Percentiles rank a stretch among this genome's conserved stretches.
These are phyloP conservation scores for Xestia ashworthii DNA, from an alignment of 2,888 invertebrate species.

Conservation along the genomic window DNA sequence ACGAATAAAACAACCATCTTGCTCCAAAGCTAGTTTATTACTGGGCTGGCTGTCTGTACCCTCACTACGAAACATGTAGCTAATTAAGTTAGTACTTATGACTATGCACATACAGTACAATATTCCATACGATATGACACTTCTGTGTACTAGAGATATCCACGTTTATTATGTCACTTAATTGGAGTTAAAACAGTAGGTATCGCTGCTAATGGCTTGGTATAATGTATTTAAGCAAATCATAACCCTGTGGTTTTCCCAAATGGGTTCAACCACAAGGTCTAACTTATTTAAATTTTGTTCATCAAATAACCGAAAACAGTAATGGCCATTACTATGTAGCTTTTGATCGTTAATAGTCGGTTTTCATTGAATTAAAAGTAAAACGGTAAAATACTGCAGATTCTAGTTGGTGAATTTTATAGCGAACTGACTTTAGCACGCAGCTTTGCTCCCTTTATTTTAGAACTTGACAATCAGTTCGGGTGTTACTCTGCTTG, in stretches of 20 bases:
- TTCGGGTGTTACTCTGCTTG: too few relatives aligned
- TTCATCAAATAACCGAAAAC: slow-evolving; percentile 15
- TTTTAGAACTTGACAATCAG: too few relatives aligned
- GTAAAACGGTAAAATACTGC: neutral
- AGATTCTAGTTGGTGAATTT: neutral
- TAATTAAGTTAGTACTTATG: too few relatives aligned
- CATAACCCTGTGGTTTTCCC: slow-evolving; percentile 32
- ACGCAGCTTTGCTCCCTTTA: too few relatives aligned
- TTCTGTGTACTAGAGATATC: neutral
- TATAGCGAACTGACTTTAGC: neutral
- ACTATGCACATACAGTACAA: too few relatives aligned
- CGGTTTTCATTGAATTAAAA: neutral
- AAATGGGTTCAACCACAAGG: slow-evolving; percentile 9
- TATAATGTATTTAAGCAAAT: slow-evolving; percentile 18
- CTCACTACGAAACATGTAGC: too few relatives aligned
- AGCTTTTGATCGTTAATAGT: neutral
- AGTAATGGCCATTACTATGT: slow-evolving; percentile 9
- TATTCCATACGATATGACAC: neutral
- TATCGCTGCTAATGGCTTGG: slow-evolving; percentile 8
- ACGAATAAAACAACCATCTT: too few relatives aligned
- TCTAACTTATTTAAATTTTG: slow-evolving; percentile 10
- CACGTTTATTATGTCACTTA: neutral
- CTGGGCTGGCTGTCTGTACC: too few relatives aligned
- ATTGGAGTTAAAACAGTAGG: neutral
- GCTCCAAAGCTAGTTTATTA: too few relatives aligned